Conservation (phyloP, 2,113 vertebrate genomes). For the Atrichornis clamosus region DNA sequence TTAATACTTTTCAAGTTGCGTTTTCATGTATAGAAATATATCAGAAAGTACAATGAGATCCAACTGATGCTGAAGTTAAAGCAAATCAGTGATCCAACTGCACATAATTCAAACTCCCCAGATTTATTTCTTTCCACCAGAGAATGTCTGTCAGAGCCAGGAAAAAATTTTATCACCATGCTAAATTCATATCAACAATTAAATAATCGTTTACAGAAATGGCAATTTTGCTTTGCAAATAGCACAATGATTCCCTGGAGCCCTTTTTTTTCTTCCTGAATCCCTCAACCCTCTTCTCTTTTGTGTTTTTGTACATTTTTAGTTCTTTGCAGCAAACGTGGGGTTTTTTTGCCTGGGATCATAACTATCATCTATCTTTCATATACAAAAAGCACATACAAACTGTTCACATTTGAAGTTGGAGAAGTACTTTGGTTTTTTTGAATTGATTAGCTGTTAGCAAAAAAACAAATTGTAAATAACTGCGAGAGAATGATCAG, state of each 20-base stretch:
- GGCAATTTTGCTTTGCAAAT: constrained; percentile 32
- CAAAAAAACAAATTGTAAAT: constrained; percentile 17
- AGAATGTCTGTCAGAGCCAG: constrained; percentile 47
- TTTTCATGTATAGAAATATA: constrained; percentile 17
- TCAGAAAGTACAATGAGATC: background rate
- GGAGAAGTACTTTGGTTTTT: constrained; percentile 15
- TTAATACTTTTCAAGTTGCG: background rate
- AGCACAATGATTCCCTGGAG: constrained; percentile 43
- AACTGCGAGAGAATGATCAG: constrained; percentile 10
- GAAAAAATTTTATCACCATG: constrained; percentile 55
- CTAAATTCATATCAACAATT: constrained; percentile 66
- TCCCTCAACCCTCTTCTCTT: background rate
- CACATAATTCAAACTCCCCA: constrained; percentile 40
- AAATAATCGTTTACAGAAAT: constrained; percentile 56
- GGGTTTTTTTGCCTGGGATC: background rate
- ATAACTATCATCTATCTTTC: background rate
- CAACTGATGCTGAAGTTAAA: background rate
- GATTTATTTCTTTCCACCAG: constrained; percentile 51
- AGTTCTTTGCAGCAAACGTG: background rate
- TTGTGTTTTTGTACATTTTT: background rate
- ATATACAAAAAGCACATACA: background rate
- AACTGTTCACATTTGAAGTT: background rate
- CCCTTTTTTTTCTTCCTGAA: background rate
- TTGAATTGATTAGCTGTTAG: constrained; percentile 57
- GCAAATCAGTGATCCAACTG: constrained; percentile 39